These are phyloP conservation scores for Cepphus grylle DNA, from an alignment of 2,113 vertebrate genomes.

Conservation along the genomic window DNA sequence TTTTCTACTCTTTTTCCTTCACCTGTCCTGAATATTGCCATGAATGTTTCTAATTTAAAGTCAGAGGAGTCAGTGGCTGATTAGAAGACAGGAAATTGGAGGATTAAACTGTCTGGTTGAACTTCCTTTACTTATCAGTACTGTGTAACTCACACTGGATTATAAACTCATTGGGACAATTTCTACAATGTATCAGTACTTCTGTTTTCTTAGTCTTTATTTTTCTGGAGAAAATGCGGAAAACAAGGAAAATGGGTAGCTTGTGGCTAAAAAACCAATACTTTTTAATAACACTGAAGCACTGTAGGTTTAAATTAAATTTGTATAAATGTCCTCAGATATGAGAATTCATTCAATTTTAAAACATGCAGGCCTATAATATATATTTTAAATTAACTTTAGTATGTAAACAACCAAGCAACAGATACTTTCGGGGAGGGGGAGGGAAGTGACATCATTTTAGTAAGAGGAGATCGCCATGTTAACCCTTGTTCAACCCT, in stretches of 20 bases:
- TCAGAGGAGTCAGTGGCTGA: constrained; percentile 89
- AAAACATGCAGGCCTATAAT: background rate
- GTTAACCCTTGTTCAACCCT: constrained; percentile 57
- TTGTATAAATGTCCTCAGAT: background rate
- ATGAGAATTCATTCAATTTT: background rate
- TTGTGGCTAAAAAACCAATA: background rate
- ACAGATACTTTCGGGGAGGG: constrained; percentile 25
- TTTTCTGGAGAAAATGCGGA: background rate
- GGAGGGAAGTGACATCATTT: constrained; percentile 50
- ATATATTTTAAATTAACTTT: constrained; percentile 26
- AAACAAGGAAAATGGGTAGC: background rate
- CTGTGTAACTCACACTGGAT: constrained; percentile 77
- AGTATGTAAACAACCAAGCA: constrained; percentile 49
- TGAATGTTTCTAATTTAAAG: constrained; percentile 95
- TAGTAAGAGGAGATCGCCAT: constrained; percentile 33
- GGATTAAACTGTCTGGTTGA: constrained; percentile 99
- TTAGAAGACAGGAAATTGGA: constrained; percentile 99
- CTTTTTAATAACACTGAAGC: background rate
- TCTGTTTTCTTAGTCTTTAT: constrained; percentile 54
- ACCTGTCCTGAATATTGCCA: constrained; percentile 80
- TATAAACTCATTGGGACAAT: constrained; percentile 71
- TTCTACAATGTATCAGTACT: constrained; percentile 62
- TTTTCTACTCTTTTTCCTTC: constrained; percentile 73
- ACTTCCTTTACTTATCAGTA: constrained; percentile 91
- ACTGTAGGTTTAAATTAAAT: background rate